Conservation (phyloP, 2,113 vertebrate species). For the Tyrannus savana region DNA sequence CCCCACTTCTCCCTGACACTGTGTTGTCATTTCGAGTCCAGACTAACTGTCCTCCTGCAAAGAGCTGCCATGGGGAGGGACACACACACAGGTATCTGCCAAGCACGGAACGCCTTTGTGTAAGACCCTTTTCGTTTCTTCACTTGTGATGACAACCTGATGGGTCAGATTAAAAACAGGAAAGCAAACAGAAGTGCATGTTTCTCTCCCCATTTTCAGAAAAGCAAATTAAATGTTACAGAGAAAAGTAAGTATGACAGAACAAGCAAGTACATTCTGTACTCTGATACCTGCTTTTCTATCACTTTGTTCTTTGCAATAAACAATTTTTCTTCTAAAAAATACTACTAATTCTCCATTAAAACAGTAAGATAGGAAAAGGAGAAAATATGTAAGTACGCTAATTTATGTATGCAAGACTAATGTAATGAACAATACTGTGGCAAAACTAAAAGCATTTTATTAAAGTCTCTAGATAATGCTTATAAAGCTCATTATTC, state of each 20-base stretch:
- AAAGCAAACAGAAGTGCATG: background rate
- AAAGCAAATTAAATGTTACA: background rate
- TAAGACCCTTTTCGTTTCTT: background rate
- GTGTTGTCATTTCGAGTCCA: background rate
- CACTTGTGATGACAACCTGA: background rate
- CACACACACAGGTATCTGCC: accelerated
- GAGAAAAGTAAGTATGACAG: background rate
- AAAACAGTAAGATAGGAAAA: background rate
- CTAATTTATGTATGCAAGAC: background rate
- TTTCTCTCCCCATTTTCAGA: background rate
- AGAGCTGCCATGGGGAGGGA: background rate
- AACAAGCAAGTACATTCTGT: background rate
- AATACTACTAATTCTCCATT: background rate
- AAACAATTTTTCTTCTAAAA: background rate
- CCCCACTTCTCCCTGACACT: background rate
- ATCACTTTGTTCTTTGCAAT: background rate
- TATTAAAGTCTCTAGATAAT: constrained; percentile 21
- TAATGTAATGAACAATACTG: background rate
- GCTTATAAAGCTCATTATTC: constrained; percentile 24
- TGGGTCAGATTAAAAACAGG: background rate
- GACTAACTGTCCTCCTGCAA: background rate
- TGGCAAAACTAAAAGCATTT: background rate
- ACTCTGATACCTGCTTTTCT: background rate
- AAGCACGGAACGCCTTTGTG: background rate
- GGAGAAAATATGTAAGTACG: background rate